Percentiles rank a stretch among this genome's conserved stretches.
These are phyloP conservation scores for Acholoe squamosa DNA, from an alignment of 2,888 invertebrate genomes.

Conservation along the genomic window DNA sequence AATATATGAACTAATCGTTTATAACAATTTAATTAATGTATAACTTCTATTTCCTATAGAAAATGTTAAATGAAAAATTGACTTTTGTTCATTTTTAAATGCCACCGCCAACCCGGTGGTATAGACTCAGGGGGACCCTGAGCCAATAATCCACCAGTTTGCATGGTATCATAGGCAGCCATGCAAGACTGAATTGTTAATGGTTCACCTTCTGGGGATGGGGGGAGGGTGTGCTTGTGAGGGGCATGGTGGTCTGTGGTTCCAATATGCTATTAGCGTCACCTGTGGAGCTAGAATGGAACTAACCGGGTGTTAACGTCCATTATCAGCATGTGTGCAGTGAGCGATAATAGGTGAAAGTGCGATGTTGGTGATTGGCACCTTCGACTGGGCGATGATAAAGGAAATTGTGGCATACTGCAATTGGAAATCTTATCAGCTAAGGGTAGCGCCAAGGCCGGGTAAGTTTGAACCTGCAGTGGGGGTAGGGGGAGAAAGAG, in stretches of 20 bases:
- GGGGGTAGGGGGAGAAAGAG: too few relatives aligned
- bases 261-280: not conserved
- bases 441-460: not conserved
- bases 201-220: too few relatives aligned
- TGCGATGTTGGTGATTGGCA: not conserved
- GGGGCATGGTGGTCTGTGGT: not conserved
- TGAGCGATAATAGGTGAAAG: conserved; percentile 4
- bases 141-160: not conserved
- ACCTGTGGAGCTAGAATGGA: not conserved
- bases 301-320: not conserved
- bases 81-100: too few relatives aligned
- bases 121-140: too few relatives aligned
- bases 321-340: not conserved
- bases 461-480: not conserved
- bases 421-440: not conserved
- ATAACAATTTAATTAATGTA: too few relatives aligned
- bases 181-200: not conserved
- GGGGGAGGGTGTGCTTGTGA: not conserved
- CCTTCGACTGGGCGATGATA: too few relatives aligned
- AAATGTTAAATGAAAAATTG: too few relatives aligned
- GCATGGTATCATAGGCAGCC: not conserved
- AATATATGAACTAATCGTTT: too few relatives aligned
- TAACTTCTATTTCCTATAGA: too few relatives aligned
- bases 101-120: too few relatives aligned
- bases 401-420: too few relatives aligned